Percentiles rank a stretch among this genome's conserved stretches.
Conservation (phyloP, 2,888 invertebrate species). For the Dastarcus helophoroides region DNA sequence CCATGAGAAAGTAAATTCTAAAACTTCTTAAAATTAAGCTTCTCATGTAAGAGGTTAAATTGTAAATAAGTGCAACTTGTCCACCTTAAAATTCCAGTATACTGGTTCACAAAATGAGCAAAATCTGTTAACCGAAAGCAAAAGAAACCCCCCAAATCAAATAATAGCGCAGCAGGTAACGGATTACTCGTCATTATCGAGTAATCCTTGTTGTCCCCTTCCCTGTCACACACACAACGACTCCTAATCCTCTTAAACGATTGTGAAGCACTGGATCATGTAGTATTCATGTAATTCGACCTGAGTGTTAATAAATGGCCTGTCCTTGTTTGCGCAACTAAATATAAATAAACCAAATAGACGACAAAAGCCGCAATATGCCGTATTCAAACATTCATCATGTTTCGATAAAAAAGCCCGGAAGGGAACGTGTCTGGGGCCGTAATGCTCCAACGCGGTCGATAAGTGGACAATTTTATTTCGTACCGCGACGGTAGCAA, state of each 20-base stretch:
- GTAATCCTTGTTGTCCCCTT: slow-evolving; percentile 25
- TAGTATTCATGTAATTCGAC: slow-evolving; percentile 22
- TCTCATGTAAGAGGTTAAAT: no score
- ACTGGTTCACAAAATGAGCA: no score
- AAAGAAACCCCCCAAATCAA: no score
- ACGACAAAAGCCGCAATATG: slow-evolving; percentile 24
- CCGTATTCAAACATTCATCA: slow-evolving; percentile 22
- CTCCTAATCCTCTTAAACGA: slow-evolving; percentile 25
- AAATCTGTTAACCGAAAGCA: no score
- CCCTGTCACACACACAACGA: slow-evolving; percentile 22
- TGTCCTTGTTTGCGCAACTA: slow-evolving; percentile 22
- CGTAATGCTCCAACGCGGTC: slow-evolving; percentile 30
- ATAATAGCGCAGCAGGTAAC: slow-evolving; percentile 15
- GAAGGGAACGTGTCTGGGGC: slow-evolving; percentile 27
- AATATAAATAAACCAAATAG: slow-evolving; percentile 25
- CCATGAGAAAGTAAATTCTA: no score
- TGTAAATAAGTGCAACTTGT: no score
- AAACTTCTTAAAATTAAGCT: no score
- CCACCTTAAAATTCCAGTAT: no score
- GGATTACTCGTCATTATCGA: slow-evolving; percentile 15
- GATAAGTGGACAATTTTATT: slow-evolving; percentile 27
- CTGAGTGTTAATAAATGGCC: slow-evolving; percentile 19
- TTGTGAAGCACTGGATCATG: slow-evolving; percentile 18
- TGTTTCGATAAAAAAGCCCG: slow-evolving; percentile 21
- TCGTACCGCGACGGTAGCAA: no score